Percentiles rank a stretch among this genome's conserved stretches.
phyloP scores from a whole-genome alignment of 1,140 invertebrate species.

The Pogonomyrmex barbatus region DNA sequence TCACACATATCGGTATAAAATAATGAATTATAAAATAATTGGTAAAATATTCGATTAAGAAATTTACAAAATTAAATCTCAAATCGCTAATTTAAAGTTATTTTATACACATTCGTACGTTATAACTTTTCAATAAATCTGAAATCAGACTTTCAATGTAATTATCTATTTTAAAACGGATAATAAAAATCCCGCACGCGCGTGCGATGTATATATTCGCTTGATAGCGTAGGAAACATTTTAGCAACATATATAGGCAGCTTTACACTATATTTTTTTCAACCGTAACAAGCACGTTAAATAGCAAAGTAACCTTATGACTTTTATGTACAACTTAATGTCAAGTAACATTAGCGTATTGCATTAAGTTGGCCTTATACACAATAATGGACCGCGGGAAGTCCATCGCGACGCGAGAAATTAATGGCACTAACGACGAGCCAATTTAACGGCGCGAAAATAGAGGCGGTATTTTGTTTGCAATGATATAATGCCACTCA shows the following conservation, averaged over 20 bases:
- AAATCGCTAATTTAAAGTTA: neutral
- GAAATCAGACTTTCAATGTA: slow-evolving; percentile 15
- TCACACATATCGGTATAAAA: slow-evolving; percentile 35
- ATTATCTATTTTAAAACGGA: neutral
- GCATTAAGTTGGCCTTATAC: slow-evolving; percentile 33
- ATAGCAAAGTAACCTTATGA: slow-evolving; percentile 33
- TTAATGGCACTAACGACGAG: slow-evolving; percentile 27
- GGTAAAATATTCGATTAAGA: slow-evolving; percentile 8
- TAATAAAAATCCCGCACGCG: slow-evolving; percentile 15
- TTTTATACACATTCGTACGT: neutral
- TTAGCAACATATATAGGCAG: slow-evolving; percentile 35
- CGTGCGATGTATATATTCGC: neutral
- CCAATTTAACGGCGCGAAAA: slow-evolving; percentile 28
- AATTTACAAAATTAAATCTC: slow-evolving; percentile 13
- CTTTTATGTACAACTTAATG: slow-evolving; percentile 52
- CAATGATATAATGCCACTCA: slow-evolving; percentile 17
- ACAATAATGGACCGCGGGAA: neutral
- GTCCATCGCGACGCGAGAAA: slow-evolving; percentile 36
- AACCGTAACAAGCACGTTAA: slow-evolving; percentile 3
- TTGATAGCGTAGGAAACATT: slow-evolving; percentile 22
- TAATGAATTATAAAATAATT: slow-evolving; percentile 24
- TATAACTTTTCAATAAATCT: slow-evolving; percentile 14
- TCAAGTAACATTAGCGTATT: slow-evolving; percentile 31
- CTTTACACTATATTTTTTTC: slow-evolving; percentile 23
- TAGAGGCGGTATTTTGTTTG: slow-evolving; percentile 45